Base-by-base conservation (phyloP, 2,888 invertebrate species). In the Phyllotreta cruciferae region DNA sequence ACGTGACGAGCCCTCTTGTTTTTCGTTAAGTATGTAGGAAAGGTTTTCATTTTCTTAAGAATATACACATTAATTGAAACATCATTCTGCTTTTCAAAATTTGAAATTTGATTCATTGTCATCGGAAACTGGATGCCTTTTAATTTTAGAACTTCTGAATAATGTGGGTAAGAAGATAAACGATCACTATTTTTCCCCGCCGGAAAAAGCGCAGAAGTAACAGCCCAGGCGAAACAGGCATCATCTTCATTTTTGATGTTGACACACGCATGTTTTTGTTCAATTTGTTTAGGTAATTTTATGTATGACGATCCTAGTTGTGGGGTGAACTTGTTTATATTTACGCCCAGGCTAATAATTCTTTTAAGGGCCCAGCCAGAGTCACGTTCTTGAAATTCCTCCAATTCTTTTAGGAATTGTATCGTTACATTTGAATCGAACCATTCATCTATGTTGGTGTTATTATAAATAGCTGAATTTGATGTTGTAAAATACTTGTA, bases 181-280 rank as follows among this genome's bases (percentile, higher is more conserved):
- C 68, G 53, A 13, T 72, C 41, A n/a, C 47, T 4, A 60, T 72
- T 1, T 8, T 35, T 36, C 41, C 50, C 35, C 7, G 56, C 60
- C 1, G 71, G 70, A 60, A 64, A 64, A 39, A 74, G 44, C 41
- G 73, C 71, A 14, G 71, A 66, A 8, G 69, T 56, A 45, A 75
- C 41, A n/a, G n/a, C n/a, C n/a, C n/a, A n/a, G n/a, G n/a, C n/a
- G n/a, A n/a, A n/a, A n/a, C n/a, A n/a, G n/a, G 71, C 65, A 13
- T 67, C 13, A 64, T 75, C 75, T 6, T 70, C n/a, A 60, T 73
- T 76, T 56, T 71, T 60, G 0, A 76, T 69, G 64, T 76, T 75
- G 13, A 75, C 62, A 37, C 68, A 65, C 1, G 73, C 71, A 8
- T 67, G 54, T 38, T 68, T 74, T 1, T 44, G 64, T 55, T 62